Percentiles rank a stretch among this genome's conserved stretches.
Conservation (phyloP, 2,888 invertebrate species). For the Phragmatobia fuliginosa region DNA sequence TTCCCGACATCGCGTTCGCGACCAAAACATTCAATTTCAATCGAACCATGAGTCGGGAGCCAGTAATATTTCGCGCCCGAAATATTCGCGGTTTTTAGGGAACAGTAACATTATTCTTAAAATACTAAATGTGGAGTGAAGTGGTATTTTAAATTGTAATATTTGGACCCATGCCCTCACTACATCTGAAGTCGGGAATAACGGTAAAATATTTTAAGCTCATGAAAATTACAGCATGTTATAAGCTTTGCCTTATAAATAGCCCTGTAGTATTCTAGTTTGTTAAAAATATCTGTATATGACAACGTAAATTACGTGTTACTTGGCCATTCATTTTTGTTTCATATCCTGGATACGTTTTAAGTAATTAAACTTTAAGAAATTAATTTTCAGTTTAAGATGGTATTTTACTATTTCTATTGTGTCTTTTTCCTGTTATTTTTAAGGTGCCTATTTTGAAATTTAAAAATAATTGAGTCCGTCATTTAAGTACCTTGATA, state of each 20-base stretch:
- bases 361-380: neutral
- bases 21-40: slow-evolving; percentile 82
- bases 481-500: no score
- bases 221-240: slow-evolving; percentile 53
- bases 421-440: neutral
- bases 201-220: slow-evolving; percentile 71
- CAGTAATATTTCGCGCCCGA: slow-evolving; percentile 75
- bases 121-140: slow-evolving; percentile 70
- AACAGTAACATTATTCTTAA: slow-evolving; percentile 46
- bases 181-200: slow-evolving; percentile 83
- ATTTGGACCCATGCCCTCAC: slow-evolving; percentile 77
- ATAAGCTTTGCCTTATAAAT: slow-evolving; percentile 65
- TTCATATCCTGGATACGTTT: neutral
- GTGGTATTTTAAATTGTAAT: slow-evolving; percentile 57
- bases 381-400: neutral
- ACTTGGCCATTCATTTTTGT: slow-evolving; percentile 17
- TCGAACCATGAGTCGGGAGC: slow-evolving; percentile 68
- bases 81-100: slow-evolving; percentile 61
- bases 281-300: slow-evolving; percentile 41
- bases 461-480: no score
- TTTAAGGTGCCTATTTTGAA: neutral
- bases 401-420: neutral
- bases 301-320: slow-evolving; percentile 19
- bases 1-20: slow-evolving; percentile 24
- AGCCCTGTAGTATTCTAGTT: slow-evolving; percentile 52